phyloP scores from a whole-genome alignment of 2,888 invertebrate genomes.

The Temnothorax rugatulus region DNA sequence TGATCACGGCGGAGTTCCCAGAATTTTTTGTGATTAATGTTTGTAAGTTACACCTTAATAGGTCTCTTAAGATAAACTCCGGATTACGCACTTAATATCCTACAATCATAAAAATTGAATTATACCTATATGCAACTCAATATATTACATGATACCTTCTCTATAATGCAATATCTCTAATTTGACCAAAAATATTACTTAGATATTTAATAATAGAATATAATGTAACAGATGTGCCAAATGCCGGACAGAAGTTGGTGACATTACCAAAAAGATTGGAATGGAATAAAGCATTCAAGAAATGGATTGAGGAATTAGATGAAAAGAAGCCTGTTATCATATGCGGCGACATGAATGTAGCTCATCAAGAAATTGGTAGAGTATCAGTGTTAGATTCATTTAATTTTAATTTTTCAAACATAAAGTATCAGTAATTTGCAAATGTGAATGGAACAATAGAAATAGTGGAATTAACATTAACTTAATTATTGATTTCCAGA shows the following conservation, averaged over 20 bases:
- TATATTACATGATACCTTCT: not conserved
- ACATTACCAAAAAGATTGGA: slow-evolving; percentile 94
- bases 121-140: not conserved
- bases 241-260: slow-evolving; percentile 95
- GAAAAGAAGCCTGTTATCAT: slow-evolving; percentile 96
- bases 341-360: slow-evolving; percentile 99
- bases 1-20: slow-evolving; percentile 97
- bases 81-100: not conserved
- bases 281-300: slow-evolving; percentile 95
- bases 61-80: not conserved
- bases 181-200: slow-evolving; percentile 14
- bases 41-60: slow-evolving; percentile 87
- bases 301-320: slow-evolving; percentile 93
- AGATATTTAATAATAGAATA: slow-evolving; percentile 34
- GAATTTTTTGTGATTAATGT: slow-evolving; percentile 95
- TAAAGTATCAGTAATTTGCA: slow-evolving; percentile 22
- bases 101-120: not conserved
- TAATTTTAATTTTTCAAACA: slow-evolving; percentile 2
- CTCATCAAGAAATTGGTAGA: slow-evolving; percentile 97
- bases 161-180: not conserved
- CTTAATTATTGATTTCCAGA: slow-evolving; percentile 87
- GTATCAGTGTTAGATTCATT: slow-evolving; percentile 11
- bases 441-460: not conserved
- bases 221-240: slow-evolving; percentile 93
- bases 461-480: slow-evolving; percentile 4